A percentile compares a stretch with the other conserved stretches of the same genome.
Evolutionary conservation across 2,113 vertebrate genomes (phyloP).

Genomic region (Ptilorrhoa leucosticta): DNA sequence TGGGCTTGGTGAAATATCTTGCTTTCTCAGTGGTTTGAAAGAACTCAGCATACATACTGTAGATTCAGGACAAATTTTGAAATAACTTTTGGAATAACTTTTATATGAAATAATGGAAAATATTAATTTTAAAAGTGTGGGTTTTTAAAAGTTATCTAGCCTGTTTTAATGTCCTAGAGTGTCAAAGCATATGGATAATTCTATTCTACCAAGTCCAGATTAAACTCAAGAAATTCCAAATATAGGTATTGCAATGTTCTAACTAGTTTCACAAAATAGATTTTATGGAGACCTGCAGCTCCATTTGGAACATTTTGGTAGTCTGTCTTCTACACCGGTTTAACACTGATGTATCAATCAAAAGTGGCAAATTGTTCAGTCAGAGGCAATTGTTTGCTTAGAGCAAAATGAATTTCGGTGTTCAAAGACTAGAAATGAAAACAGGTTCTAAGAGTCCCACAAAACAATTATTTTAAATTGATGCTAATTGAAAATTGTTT

Average conservation of each 20-base stretch:
- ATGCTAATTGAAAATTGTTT: background rate
- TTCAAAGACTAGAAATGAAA: background rate
- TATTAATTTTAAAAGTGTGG: background rate
- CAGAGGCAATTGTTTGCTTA: background rate
- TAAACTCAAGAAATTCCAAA: background rate
- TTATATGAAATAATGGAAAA: background rate
- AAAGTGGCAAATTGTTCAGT: background rate
- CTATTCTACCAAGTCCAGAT: background rate
- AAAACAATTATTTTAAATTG: background rate
- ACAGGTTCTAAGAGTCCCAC: background rate
- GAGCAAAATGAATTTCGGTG: background rate
- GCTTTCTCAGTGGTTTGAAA: background rate
- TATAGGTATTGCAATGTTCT: background rate
- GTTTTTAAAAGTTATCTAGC: rapidly evolving
- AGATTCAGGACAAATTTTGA: background rate
- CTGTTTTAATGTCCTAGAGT: background rate
- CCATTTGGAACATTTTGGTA: background rate
- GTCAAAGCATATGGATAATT: background rate
- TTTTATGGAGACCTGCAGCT: background rate
- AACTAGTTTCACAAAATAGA: background rate
- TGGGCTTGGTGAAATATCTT: background rate
- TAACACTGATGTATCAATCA: background rate
- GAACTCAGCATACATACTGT: background rate
- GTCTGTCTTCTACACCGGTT: background rate
- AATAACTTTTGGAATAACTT: background rate